A percentile compares a stretch with the other conserved stretches of the same genome.
Evolutionary conservation across 1,140 invertebrate genomes (phyloP).

Genomic region (Hesperophylax magnus): DNA sequence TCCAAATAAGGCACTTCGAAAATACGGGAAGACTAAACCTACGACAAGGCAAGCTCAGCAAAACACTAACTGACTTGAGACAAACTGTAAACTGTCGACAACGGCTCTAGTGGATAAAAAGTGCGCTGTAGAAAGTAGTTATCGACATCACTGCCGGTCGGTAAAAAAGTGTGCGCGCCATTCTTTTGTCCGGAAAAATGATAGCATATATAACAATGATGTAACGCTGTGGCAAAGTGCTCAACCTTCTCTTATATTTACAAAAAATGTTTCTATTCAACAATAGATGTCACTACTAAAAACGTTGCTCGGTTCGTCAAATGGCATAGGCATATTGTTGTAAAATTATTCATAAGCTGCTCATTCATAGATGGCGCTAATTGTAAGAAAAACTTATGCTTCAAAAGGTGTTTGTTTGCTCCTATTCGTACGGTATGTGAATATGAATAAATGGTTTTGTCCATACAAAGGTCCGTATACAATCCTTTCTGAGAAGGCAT

Average conservation of each 20-base stretch:
- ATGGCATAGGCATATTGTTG: no score
- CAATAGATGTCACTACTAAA: slow-evolving; percentile 3
- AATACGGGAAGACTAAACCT: slow-evolving; percentile 1
- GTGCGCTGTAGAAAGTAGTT: slow-evolving; percentile 12
- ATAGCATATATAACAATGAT: neutral
- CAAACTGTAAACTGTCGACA: neutral
- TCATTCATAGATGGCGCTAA: no score
- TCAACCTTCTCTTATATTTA: neutral
- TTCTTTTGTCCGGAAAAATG: neutral
- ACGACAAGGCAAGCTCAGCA: slow-evolving; percentile 41
- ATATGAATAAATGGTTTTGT: no score
- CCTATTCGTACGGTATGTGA: no score
- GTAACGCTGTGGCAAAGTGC: neutral
- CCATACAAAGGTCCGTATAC: no score
- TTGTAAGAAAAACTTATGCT: no score
- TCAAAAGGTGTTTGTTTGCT: no score
- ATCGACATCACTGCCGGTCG: neutral
- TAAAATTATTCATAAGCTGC: neutral
- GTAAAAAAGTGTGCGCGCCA: neutral
- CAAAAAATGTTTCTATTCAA: neutral
- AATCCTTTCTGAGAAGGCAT: no score
- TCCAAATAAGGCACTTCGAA: slow-evolving; percentile 40
- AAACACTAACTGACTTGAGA: slow-evolving; percentile 40
- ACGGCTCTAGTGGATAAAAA: slow-evolving; percentile 32
- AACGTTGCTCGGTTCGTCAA: neutral